A percentile compares a stretch with the other conserved stretches of the same genome.
Evolutionary conservation across 2,113 vertebrate genomes (phyloP).

Genomic region (Axis porcinus): DNA sequence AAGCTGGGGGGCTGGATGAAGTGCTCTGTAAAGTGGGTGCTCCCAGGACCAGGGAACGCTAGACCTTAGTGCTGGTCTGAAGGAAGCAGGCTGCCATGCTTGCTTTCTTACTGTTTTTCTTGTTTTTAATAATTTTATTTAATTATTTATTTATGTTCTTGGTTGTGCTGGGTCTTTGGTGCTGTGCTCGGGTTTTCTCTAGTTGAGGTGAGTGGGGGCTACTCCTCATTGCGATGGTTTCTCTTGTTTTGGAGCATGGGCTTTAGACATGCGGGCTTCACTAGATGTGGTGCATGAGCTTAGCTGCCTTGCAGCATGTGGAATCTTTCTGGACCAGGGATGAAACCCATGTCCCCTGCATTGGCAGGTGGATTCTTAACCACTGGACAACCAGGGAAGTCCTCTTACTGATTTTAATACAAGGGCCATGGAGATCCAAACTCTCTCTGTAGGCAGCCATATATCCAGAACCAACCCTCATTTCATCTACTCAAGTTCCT

Average conservation of each 20-base stretch:
- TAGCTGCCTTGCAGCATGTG: neutral
- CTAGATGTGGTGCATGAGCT: neutral
- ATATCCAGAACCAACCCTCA: neutral
- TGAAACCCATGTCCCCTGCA: neutral
- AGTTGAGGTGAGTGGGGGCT: neutral
- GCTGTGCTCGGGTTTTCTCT: neutral
- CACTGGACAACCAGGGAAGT: neutral
- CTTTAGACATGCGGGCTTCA: neutral
- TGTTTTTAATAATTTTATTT: neutral
- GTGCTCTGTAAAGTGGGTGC: neutral
- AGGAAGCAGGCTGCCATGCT: accelerated
- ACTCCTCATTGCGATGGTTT: neutral
- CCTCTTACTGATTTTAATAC: neutral
- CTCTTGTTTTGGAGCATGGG: neutral
- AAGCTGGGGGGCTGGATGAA: too few relatives aligned
- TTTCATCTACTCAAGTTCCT: neutral
- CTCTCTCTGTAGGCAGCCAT: neutral
- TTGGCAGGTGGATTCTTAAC: neutral
- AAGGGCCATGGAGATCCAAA: neutral
- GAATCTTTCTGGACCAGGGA: neutral
- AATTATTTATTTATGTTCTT: neutral
- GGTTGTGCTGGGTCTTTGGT: neutral
- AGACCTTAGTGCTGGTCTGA: neutral
- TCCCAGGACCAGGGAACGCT: neutral
- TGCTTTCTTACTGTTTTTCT: neutral